Percentiles rank a stretch among this genome's conserved stretches.
These are phyloP conservation scores for Pachydiplax longipennis DNA, from an alignment of 2,888 invertebrate genomes.

Conservation along the genomic window DNA sequence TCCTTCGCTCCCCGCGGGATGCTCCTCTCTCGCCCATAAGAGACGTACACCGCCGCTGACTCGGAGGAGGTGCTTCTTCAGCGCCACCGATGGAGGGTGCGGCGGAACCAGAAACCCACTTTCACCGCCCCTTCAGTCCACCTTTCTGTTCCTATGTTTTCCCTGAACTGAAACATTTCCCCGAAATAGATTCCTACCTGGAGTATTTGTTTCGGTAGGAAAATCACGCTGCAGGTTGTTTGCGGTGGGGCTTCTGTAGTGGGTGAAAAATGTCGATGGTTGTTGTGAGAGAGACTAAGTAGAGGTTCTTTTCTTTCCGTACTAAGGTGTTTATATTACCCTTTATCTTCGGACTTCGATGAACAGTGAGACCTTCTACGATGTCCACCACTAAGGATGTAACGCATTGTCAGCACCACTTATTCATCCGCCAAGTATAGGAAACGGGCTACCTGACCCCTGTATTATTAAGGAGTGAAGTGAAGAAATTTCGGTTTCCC, in stretches of 20 bases:
- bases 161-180: background rate
- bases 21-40: conserved; percentile 29
- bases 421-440: too few species aligned
- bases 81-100: conserved; percentile 23
- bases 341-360: too few species aligned
- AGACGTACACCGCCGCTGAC: background rate
- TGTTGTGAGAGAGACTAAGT: too few species aligned
- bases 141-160: background rate
- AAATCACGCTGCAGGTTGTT: background rate
- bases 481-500: too few species aligned
- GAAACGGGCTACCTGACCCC: too few species aligned
- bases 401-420: background rate
- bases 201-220: background rate
- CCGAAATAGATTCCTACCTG: background rate
- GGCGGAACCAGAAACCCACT: conserved; percentile 36
- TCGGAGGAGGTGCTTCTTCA: background rate
- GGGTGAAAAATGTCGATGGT: background rate
- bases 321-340: too few species aligned
- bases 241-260: background rate
- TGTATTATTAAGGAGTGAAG: too few species aligned
- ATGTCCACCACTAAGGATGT: too few species aligned
- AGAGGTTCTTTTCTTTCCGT: too few species aligned
- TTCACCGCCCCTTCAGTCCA: background rate
- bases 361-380: too few species aligned
- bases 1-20: background rate